These are phyloP conservation scores for Physeter macrocephalus DNA, from an alignment of 2,113 vertebrate genomes.

Conservation along the genomic window DNA sequence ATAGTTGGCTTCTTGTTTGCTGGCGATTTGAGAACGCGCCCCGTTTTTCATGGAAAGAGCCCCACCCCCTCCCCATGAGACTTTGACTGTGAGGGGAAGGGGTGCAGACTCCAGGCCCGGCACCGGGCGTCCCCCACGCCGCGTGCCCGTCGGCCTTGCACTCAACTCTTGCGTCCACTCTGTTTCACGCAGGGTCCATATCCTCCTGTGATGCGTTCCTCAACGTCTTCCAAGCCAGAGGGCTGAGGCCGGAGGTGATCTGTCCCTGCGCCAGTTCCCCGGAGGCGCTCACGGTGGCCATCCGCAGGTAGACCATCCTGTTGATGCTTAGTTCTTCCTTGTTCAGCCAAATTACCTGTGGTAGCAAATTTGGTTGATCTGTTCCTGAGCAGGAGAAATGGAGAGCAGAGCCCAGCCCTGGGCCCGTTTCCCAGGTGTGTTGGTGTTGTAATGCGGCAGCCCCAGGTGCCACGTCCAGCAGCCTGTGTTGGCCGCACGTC, in stretches of 20 bases:
- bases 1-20: background rate
- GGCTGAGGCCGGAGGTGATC: constrained; percentile 94
- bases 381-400: background rate
- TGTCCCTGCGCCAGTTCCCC: constrained; percentile 95
- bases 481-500: background rate
- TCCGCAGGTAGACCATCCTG: constrained; percentile 87
- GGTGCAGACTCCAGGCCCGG: background rate
- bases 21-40: background rate
- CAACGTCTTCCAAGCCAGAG: constrained; percentile 95
- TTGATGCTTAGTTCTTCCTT: background rate
- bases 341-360: no score
- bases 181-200: constrained; percentile 89
- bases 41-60: background rate
- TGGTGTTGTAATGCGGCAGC: fast-evolving
- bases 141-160: fast-evolving
- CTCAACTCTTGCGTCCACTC: background rate
- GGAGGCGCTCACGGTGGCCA: constrained; percentile 93
- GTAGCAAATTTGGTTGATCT: no score
- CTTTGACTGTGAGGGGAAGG: no score
- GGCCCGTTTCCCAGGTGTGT: background rate
- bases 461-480: fast-evolving
- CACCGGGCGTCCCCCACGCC: fast-evolving
- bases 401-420: background rate
- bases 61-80: background rate
- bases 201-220: constrained; percentile 98